Evolutionary conservation across 2,797 vertebrate species (phyloP), one percentile per base, ranked within the genome.

Genomic region (Rhinophrynus dorsalis): DNA sequence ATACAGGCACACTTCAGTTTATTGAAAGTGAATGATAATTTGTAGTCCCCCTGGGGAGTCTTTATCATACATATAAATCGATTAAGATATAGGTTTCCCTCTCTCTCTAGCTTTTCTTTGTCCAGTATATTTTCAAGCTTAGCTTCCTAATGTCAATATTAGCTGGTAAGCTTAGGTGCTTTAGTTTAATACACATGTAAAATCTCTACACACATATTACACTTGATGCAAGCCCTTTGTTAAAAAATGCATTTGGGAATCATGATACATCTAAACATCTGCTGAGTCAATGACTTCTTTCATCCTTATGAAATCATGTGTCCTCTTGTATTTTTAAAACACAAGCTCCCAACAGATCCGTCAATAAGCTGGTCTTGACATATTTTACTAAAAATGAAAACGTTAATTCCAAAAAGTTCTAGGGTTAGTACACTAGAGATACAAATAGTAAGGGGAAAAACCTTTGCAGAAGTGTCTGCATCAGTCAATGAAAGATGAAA

Each of bases 401-500:
- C 55, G 68, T 50, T 70, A 62, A 63, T 70, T 37, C 32, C 5
- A 50, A 27, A 69, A 70, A 62, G 58, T 32, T 70, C 27, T 44
- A 55, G 32, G 40, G 58, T 70, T 63, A 62, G 33, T 47, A 63
- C 59, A 56, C 68, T 9, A 3, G 68, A 51, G 59, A 38, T 33
- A 21, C 13, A 12, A 15, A 29, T 23, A 27, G 29, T 54, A 30
- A 32, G 42, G 51, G n/a, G 51, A 63, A 32, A 40, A 56, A 71
- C 59, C 50, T 63, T 76, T 82, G 75, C 74, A 71, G 69, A 66
- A n/a, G 38, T 51, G 74, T 76, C 81, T 77, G 51, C 68, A 77
- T 71, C 30, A 26, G 37, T 63, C 50, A 21, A 63, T 20, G 13
- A 63, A 71, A 45, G 30, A 63, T 48, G 17, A 71, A 38, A 23